Conservation (phyloP, 2,113 vertebrate species). For the Pterophyllum scalare region DNA sequence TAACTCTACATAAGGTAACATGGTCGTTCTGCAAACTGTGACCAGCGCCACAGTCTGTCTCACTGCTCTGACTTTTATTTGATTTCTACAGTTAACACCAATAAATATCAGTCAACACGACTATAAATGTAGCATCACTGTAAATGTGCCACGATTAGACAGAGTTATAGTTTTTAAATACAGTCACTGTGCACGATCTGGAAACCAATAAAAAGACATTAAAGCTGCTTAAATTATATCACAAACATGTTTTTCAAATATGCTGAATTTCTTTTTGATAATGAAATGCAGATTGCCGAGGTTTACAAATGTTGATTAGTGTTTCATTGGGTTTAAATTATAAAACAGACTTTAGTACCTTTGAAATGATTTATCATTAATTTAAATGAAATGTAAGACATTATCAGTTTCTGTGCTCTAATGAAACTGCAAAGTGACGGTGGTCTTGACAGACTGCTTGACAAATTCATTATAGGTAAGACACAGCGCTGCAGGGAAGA, state of each 20-base stretch:
- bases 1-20: neutral
- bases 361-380: neutral
- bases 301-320: neutral
- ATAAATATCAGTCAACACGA: constrained; percentile 30
- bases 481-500: constrained; percentile 28
- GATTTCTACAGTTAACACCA: constrained; percentile 29
- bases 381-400: neutral
- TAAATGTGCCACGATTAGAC: constrained; percentile 32
- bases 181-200: neutral
- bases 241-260: neutral
- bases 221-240: neutral
- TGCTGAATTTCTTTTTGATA: neutral
- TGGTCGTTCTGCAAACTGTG: constrained; percentile 7
- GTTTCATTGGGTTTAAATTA: neutral
- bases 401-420: neutral
- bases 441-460: constrained; percentile 54
- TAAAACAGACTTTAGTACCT: neutral
- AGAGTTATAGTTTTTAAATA: constrained; percentile 25
- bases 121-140: constrained; percentile 38
- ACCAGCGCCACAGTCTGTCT: constrained; percentile 1
- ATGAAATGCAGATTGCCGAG: neutral
- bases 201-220: constrained; percentile 16
- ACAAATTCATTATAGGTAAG: constrained; percentile 67
- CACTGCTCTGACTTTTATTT: constrained; percentile 46
- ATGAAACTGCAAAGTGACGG: constrained; percentile 23